Conservation (phyloP, 2,797 vertebrate genomes). For the Betta splendens region DNA sequence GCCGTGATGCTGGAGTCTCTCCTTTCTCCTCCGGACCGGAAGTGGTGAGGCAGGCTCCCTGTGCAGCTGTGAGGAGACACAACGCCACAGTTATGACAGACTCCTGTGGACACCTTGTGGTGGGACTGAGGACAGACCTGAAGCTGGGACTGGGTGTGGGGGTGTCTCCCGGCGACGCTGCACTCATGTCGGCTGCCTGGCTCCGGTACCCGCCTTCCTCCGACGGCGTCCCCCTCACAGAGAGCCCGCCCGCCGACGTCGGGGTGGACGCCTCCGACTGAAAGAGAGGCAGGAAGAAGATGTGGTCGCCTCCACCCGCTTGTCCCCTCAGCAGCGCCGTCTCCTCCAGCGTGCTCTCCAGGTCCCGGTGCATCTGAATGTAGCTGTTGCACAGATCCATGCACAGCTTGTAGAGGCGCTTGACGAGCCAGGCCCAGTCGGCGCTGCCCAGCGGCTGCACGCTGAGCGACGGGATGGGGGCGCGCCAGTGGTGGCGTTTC, state of each 20-base stretch:
- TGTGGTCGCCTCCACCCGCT: slow-evolving; percentile 76
- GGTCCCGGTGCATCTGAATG: slow-evolving; percentile 95
- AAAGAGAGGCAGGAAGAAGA: slow-evolving; percentile 91
- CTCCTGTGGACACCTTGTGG: neutral
- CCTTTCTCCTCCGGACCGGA: slow-evolving; percentile 64
- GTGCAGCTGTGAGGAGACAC: slow-evolving; percentile 47
- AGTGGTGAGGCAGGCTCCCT: slow-evolving; percentile 78
- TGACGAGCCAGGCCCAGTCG: slow-evolving; percentile 96
- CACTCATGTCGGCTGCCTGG: slow-evolving; percentile 66
- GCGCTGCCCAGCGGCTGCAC: slow-evolving; percentile 88
- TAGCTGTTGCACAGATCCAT: slow-evolving; percentile 96
- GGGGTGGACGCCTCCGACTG: slow-evolving; percentile 91
- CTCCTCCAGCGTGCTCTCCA: slow-evolving; percentile 88
- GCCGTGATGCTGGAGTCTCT: slow-evolving; percentile 27
- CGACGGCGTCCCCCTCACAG: slow-evolving; percentile 87
- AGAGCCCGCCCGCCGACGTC: slow-evolving; percentile 85
- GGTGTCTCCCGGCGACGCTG: slow-evolving; percentile 70
- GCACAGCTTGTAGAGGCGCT: slow-evolving; percentile 92
- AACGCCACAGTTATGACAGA: no score
- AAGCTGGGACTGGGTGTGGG: slow-evolving; percentile 67
- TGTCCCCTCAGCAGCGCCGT: slow-evolving; percentile 64
- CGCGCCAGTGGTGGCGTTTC: slow-evolving; percentile 86
- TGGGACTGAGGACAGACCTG: slow-evolving; percentile 43
- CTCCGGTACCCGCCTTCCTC: slow-evolving; percentile 85
- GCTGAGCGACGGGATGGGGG: slow-evolving; percentile 87